Evolutionary conservation across 2,797 vertebrate species (phyloP).

Genomic region (Acanthis flammea): DNA sequence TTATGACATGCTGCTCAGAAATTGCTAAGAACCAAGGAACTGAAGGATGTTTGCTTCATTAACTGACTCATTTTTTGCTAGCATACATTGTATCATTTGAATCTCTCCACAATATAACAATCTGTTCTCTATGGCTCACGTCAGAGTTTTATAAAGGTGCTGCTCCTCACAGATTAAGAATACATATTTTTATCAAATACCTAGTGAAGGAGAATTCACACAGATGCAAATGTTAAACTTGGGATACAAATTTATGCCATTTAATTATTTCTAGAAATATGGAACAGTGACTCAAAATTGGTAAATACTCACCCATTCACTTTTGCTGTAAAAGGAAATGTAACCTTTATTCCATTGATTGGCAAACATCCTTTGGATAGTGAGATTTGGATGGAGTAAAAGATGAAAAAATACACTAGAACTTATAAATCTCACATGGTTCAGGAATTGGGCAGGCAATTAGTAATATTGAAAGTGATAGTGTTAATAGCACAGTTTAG

Average conservation of each 20-base stretch:
- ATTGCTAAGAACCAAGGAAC: not conserved
- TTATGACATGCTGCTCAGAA: not conserved
- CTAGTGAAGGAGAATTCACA: not conserved
- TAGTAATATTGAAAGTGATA: not conserved
- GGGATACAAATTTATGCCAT: not conserved
- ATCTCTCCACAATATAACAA: not conserved
- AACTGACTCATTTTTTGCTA: not conserved
- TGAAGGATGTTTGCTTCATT: not conserved
- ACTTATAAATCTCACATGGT: not conserved
- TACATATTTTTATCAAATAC: not conserved
- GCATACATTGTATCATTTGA: not conserved
- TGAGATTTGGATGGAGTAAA: not conserved
- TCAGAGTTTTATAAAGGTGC: not conserved
- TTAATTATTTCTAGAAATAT: not conserved
- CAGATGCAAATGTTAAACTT: not conserved
- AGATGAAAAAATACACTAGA: not conserved
- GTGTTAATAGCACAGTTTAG: not conserved
- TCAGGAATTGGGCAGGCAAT: not conserved
- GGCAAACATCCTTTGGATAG: not conserved
- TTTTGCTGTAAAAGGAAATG: not conserved
- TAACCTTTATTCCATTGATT: not conserved
- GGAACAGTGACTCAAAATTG: rapidly evolving
- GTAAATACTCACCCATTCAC: not conserved
- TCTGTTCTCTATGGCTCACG: not conserved
- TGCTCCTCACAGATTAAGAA: not conserved